Evolutionary conservation across 2,797 vertebrate genomes (phyloP).

Genomic region (Jordanella pulchra): DNA sequence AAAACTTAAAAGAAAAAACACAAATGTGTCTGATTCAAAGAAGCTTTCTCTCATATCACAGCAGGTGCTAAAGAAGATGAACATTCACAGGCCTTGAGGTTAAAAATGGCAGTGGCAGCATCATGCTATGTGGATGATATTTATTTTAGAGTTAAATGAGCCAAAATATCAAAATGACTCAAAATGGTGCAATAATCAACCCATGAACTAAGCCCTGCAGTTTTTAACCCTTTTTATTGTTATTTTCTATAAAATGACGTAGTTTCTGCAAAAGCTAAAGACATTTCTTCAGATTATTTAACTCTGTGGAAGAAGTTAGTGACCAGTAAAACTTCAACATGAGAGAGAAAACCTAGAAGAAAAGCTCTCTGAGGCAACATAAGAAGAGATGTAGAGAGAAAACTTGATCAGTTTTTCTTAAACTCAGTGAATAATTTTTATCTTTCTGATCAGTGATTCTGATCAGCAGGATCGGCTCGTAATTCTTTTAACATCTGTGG

Average conservation of each 20-base stretch:
- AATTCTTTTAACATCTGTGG: background rate
- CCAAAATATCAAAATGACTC: background rate
- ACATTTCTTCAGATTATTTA: background rate
- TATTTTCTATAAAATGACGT: background rate
- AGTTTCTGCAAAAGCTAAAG: background rate
- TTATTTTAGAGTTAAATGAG: background rate
- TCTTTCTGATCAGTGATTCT: background rate
- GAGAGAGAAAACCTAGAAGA: too few species aligned
- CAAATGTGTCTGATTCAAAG: background rate
- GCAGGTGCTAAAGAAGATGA: too few species aligned
- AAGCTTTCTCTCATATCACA: background rate
- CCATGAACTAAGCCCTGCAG: background rate
- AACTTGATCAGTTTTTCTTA: background rate
- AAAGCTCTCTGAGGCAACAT: too few species aligned
- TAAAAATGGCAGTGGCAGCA: too few species aligned
- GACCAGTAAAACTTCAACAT: too few species aligned
- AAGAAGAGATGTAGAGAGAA: too few species aligned
- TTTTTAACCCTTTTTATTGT: background rate
- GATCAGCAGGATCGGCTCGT: background rate
- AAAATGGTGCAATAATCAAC: background rate
- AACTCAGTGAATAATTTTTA: background rate
- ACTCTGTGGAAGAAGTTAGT: background rate
- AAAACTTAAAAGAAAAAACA: background rate
- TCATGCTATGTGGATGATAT: background rate
- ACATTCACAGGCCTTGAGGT: too few species aligned